Percentiles rank a stretch among this genome's conserved stretches.
phyloP scores from a whole-genome alignment of 2,113 vertebrate species.

The Gadus macrocephalus region DNA sequence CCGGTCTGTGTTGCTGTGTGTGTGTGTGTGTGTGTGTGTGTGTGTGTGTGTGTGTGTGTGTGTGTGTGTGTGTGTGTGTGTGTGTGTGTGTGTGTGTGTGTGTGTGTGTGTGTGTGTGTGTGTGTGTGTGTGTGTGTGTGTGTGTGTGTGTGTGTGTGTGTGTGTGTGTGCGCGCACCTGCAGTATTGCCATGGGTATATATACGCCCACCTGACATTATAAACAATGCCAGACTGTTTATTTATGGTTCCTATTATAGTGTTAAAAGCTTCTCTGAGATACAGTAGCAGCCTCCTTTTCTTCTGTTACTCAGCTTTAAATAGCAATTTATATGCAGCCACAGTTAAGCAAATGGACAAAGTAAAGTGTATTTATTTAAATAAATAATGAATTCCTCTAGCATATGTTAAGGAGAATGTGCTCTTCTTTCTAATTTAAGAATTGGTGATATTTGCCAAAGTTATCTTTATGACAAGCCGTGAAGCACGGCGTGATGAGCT shows the following conservation, averaged over 20 bases:
- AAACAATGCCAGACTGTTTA: constrained; percentile 39
- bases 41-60: not conserved
- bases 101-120: not conserved
- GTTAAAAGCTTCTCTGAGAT: constrained; percentile 19
- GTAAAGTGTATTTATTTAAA: not conserved
- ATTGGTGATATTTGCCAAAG: too few relatives aligned
- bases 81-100: not conserved
- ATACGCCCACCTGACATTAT: constrained; percentile 28
- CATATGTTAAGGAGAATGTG: too few relatives aligned
- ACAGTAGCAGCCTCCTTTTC: constrained; percentile 19
- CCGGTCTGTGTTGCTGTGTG: not conserved
- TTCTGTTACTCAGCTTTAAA: constrained; percentile 29
- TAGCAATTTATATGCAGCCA: constrained; percentile 55
- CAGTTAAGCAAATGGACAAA: constrained; percentile 26
- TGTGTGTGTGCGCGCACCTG: not conserved
- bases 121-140: not conserved
- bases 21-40: not conserved
- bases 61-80: not conserved
- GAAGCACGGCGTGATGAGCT: too few relatives aligned
- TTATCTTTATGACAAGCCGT: too few relatives aligned
- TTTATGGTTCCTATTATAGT: constrained; percentile 46
- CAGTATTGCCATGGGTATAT: not conserved
- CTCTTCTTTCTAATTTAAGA: too few relatives aligned
- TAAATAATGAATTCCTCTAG: too few relatives aligned
- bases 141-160: not conserved